Conservation (phyloP, 2,797 vertebrate species). For the Enteromius treurensis region DNA sequence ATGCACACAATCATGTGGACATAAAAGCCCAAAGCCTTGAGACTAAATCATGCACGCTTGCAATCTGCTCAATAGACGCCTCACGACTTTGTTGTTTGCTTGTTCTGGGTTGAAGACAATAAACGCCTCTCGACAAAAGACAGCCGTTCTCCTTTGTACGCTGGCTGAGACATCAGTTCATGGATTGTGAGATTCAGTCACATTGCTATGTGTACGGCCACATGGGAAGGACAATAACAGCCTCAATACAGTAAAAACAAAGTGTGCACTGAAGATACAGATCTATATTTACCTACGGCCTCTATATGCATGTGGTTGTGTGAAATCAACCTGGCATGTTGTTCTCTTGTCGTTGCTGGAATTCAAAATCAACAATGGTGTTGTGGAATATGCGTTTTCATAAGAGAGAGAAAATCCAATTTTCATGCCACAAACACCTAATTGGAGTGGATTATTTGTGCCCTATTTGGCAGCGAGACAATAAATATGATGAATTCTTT, state of each 20-base stretch:
- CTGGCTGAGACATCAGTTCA: conserved; percentile 17
- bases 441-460: conserved; percentile 62
- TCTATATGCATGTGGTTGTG: conserved; percentile 48
- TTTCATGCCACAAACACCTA: conserved; percentile 62
- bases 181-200: conserved; percentile 21
- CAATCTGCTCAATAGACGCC: conserved; percentile 71
- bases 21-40: conserved; percentile 59
- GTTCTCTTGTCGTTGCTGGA: conserved; percentile 25
- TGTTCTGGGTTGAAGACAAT: conserved; percentile 63
- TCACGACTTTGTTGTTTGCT: conserved; percentile 60
- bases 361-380: conserved; percentile 47
- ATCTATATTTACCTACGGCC: conserved; percentile 56
- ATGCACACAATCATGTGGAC: conserved; percentile 65
- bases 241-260: conserved; percentile 44
- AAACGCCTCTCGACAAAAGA: conserved; percentile 66
- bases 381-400: conserved; percentile 36
- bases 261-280: conserved; percentile 41
- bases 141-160: conserved; percentile 63
- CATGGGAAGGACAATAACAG: conserved; percentile 26
- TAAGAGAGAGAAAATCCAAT: conserved; percentile 54
- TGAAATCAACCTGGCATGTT: conserved; percentile 57
- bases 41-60: conserved; percentile 69
- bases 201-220: conserved; percentile 33
- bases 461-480: conserved; percentile 60
- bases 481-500: conserved; percentile 45